These are phyloP conservation scores for Takifugu rubripes DNA, from an alignment of 2,797 vertebrate species.

Conservation along the genomic window DNA sequence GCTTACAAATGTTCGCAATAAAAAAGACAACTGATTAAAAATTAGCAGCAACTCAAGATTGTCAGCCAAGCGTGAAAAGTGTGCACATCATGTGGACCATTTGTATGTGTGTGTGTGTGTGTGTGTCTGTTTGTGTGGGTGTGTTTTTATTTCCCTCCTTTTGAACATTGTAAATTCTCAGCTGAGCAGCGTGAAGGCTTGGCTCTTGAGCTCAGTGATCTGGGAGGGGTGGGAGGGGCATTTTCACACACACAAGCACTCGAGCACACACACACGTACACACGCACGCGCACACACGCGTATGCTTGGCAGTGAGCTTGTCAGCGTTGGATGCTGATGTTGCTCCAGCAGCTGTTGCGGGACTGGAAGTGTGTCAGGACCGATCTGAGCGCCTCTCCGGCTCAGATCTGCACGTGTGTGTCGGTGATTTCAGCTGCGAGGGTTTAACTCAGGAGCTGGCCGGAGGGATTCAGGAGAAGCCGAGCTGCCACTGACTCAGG, in stretches of 20 bases:
- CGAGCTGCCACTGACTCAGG: constrained; percentile 25
- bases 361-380: constrained; percentile 24
- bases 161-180: no score
- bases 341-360: constrained; percentile 47
- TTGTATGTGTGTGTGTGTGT: constrained; percentile 3
- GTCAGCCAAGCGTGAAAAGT: not conserved
- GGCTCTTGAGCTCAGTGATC: constrained; percentile 36
- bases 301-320: constrained; percentile 41
- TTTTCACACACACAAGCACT: constrained; percentile 23
- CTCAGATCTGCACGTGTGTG: constrained; percentile 11
- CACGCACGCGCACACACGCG: constrained; percentile 15
- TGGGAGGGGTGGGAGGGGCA: constrained; percentile 65
- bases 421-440: constrained; percentile 6
- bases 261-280: constrained; percentile 25
- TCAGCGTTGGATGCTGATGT: constrained; percentile 49
- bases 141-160: no score
- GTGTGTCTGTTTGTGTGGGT: constrained; percentile 1
- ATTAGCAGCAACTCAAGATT: not conserved
- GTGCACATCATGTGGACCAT: constrained; percentile 13
- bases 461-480: constrained; percentile 31
- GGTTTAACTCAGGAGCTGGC: constrained; percentile 27
- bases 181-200: constrained; percentile 38
- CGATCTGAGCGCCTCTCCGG: constrained; percentile 6
- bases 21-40: constrained; percentile 18
- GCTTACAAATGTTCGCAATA: constrained; percentile 16